A percentile compares a stretch with the other conserved stretches of the same genome.
phyloP scores from a whole-genome alignment of 2,888 invertebrate genomes.

The Ornithoptera priamus region DNA sequence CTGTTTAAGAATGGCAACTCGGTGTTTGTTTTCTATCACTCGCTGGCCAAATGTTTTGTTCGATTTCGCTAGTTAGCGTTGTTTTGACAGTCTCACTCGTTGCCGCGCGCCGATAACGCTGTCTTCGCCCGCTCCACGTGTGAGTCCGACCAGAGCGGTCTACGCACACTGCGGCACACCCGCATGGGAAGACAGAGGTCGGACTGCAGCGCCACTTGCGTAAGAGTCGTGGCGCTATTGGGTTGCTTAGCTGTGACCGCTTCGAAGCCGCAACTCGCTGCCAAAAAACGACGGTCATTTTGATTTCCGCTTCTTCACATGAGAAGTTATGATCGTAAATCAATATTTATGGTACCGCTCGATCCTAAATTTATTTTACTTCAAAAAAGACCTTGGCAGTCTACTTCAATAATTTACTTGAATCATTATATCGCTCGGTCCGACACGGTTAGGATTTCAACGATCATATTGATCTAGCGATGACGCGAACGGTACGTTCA shows the following conservation, averaged over 20 bases:
- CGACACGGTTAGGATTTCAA: too few species aligned
- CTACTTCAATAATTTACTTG: too few species aligned
- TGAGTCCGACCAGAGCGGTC: constrained; percentile 47
- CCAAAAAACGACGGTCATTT: constrained; percentile 15
- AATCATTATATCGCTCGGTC: too few species aligned
- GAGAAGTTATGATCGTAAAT: too few species aligned
- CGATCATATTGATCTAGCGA: too few species aligned
- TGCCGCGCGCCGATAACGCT: constrained; percentile 62
- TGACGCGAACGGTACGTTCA: too few species aligned
- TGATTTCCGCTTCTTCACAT: too few species aligned
- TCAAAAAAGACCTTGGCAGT: too few species aligned
- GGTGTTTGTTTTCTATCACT: constrained; percentile 77
- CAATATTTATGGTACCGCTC: too few species aligned
- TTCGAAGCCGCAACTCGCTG: background rate
- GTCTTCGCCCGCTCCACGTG: constrained; percentile 58
- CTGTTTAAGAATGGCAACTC: constrained; percentile 68
- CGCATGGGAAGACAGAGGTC: constrained; percentile 32
- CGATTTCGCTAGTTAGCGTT: constrained; percentile 70
- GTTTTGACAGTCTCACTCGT: constrained; percentile 76
- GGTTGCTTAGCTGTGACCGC: background rate
- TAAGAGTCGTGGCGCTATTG: background rate
- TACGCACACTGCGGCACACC: constrained; percentile 31
- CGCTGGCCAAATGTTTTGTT: constrained; percentile 68
- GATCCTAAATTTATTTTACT: too few species aligned
- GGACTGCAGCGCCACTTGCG: background rate